These are phyloP conservation scores for Remorina albescens DNA, from an alignment of 2,797 vertebrate species.

Conservation along the genomic window DNA sequence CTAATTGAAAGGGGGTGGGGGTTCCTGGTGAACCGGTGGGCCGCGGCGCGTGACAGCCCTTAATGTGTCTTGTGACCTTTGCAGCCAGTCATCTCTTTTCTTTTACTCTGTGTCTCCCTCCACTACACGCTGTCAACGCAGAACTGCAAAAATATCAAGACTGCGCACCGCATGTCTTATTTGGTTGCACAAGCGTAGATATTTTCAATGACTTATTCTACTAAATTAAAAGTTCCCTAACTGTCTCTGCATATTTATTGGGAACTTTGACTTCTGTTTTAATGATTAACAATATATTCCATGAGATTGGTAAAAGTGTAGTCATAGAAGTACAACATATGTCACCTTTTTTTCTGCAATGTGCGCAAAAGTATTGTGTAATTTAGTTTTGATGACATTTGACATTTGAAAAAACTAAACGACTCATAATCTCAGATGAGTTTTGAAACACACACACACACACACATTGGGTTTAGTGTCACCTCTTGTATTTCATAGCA, in stretches of 20 bases:
- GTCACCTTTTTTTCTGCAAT: not conserved
- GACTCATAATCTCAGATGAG: constrained; percentile 30
- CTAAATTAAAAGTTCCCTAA: not conserved
- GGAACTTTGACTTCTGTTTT: not conserved
- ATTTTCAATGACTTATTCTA: not conserved
- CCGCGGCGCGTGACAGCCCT: not conserved
- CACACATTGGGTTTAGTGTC: not conserved
- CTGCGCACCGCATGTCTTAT: not conserved
- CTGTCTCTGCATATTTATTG: not conserved
- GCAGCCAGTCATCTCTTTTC: not conserved
- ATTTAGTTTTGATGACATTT: constrained; percentile 54
- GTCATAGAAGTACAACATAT: not conserved
- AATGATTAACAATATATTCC: not conserved
- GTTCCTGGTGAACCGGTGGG: constrained; percentile 34
- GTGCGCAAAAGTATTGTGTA: not conserved
- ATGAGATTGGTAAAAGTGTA: not conserved
- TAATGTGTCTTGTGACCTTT: constrained; percentile 53
- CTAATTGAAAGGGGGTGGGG: too few species aligned
- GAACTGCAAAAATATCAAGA: constrained; percentile 4
- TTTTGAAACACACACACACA: constrained; percentile 2
- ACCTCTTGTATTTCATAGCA: constrained; percentile 44
- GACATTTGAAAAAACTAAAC: constrained; percentile 20
- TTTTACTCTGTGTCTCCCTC: not conserved
- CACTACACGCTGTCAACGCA: not conserved
- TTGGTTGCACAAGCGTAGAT: not conserved